Percentiles rank a stretch among this genome's conserved stretches.
These are phyloP conservation scores for Drosophila nr. perissopoda DNA, from an alignment of 2,888 invertebrate species.

Conservation along the genomic window DNA sequence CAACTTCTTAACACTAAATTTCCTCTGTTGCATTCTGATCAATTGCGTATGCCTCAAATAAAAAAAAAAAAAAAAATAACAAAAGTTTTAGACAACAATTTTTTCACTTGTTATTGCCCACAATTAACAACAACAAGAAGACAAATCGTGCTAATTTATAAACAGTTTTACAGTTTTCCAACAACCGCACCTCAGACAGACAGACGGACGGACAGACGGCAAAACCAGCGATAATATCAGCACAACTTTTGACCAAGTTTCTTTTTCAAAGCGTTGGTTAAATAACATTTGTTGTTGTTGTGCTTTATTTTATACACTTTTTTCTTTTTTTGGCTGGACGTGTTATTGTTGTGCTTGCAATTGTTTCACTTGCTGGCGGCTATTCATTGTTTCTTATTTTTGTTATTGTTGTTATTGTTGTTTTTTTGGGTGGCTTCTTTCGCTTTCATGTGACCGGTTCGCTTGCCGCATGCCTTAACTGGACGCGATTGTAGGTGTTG, in stretches of 20 bases:
- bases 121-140: conserved; percentile 27
- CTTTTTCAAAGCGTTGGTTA: conserved; percentile 56
- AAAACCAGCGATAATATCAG: conserved; percentile 57
- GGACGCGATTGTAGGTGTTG: conserved; percentile 60
- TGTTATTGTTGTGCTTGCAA: conserved; percentile 49
- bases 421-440: conserved; percentile 57
- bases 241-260: conserved; percentile 68
- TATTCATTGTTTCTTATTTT: conserved; percentile 18
- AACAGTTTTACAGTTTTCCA: conserved; percentile 50
- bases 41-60: not conserved
- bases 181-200: conserved; percentile 14
- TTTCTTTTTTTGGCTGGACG: conserved; percentile 32
- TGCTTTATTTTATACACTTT: not conserved
- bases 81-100: not conserved
- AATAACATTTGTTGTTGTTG: conserved; percentile 60
- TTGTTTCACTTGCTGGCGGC: conserved; percentile 58
- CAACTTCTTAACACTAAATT: not conserved
- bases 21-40: not conserved
- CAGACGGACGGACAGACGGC: not conserved
- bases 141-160: conserved; percentile 69
- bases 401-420: conserved; percentile 8
- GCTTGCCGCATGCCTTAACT: conserved; percentile 41
- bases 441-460: conserved; percentile 60
- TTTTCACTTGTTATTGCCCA: conserved; percentile 22
- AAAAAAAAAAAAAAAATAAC: not conserved